Evolutionary conservation across 2,888 invertebrate genomes (phyloP).

Genomic region (Nebria brevicollis): DNA sequence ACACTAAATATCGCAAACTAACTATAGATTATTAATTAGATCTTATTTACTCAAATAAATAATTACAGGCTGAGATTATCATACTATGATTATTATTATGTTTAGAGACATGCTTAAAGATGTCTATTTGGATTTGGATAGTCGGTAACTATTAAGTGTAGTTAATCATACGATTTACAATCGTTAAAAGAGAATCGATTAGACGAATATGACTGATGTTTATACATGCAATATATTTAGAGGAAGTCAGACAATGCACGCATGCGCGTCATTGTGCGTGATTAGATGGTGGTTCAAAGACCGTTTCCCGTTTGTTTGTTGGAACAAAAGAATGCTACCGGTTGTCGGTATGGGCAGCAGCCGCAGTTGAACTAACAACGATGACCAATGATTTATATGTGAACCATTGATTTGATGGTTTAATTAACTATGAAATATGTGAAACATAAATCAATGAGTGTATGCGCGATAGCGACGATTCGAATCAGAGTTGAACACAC

Average conservation of each 20-base stretch:
- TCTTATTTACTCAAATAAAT: too few relatives aligned
- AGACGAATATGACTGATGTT: background rate
- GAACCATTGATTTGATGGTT: constrained; percentile 45
- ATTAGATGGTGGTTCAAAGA: constrained; percentile 12
- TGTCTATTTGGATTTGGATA: too few relatives aligned
- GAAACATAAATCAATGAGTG: constrained; percentile 41
- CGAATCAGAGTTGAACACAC: constrained; percentile 13
- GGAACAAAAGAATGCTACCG: constrained; percentile 37
- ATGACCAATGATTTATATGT: constrained; percentile 34
- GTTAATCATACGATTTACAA: background rate
- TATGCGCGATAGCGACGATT: constrained; percentile 20
- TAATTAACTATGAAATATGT: constrained; percentile 47
- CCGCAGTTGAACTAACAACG: background rate
- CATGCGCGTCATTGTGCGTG: background rate
- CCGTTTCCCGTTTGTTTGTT: constrained; percentile 1
- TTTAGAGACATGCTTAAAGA: too few relatives aligned
- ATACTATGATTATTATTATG: too few relatives aligned
- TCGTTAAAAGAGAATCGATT: background rate
- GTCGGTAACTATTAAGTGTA: too few relatives aligned
- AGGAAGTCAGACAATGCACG: background rate
- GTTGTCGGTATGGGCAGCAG: constrained; percentile 5
- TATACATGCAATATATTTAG: background rate
- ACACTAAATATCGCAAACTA: too few relatives aligned
- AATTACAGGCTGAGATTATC: too few relatives aligned
- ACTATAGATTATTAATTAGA: too few relatives aligned